Conservation (phyloP, 1,140 invertebrate genomes). For the Zaprionus africanus region DNA sequence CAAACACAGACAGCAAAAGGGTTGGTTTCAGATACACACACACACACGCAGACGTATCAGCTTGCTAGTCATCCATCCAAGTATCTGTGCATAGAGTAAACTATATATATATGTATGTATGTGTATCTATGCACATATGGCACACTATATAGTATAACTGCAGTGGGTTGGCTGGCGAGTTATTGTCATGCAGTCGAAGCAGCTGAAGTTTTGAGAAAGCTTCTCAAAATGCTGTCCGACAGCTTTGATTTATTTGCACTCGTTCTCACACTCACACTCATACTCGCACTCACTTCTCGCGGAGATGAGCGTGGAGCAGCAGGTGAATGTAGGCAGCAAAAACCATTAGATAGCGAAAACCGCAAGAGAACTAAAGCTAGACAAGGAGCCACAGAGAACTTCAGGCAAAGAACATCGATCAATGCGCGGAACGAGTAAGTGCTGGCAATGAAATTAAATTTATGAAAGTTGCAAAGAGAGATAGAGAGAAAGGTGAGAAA, state of each 20-base stretch:
- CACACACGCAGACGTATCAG: slow-evolving; percentile 44
- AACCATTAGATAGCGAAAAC: slow-evolving; percentile 29
- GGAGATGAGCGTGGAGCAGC: slow-evolving; percentile 9
- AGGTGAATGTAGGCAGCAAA: slow-evolving; percentile 39
- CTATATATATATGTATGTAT: slow-evolving; percentile 35
- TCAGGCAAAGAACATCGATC: slow-evolving; percentile 22
- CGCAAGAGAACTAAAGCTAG: slow-evolving; percentile 23
- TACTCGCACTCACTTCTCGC: background rate
- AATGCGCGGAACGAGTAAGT: slow-evolving; percentile 5
- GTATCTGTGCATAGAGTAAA: slow-evolving; percentile 20
- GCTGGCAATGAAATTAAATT: slow-evolving; percentile 25
- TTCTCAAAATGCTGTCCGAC: slow-evolving; percentile 50
- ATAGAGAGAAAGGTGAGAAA: background rate
- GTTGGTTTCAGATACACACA: slow-evolving; percentile 64
- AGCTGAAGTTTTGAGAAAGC: slow-evolving; percentile 53
- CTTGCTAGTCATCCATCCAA: slow-evolving; percentile 49
- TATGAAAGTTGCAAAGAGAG: background rate
- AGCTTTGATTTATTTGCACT: slow-evolving; percentile 50
- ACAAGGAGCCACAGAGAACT: background rate
- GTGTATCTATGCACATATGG: slow-evolving; percentile 7
- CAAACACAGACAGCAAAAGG: slow-evolving; percentile 69
- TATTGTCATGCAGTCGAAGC: slow-evolving; percentile 45
- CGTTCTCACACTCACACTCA: background rate
- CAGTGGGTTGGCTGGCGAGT: slow-evolving; percentile 40
- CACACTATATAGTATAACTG: slow-evolving; percentile 22